phyloP scores from a whole-genome alignment of 2,113 vertebrate genomes.

The Oryzias javanicus region DNA sequence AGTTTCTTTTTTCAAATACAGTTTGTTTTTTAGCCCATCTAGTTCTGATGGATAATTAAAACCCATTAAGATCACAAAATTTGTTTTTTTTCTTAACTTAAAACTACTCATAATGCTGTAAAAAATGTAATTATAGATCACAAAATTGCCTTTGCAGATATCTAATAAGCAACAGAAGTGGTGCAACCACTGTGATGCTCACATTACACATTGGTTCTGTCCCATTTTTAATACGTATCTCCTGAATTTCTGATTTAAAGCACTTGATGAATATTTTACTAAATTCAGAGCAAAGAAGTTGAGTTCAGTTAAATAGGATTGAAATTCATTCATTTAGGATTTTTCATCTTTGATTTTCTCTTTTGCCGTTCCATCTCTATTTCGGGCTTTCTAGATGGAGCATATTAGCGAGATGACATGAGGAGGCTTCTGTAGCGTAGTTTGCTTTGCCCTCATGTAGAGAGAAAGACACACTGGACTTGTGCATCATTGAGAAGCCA shows the following conservation, averaged over 20 bases:
- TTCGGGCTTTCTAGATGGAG: constrained; percentile 23
- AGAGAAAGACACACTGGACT: constrained; percentile 58
- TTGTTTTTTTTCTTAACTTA: too few species aligned
- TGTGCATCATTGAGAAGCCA: constrained; percentile 69
- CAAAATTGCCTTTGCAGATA: constrained; percentile 24
- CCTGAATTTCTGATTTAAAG: constrained; percentile 22
- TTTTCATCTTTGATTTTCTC: constrained; percentile 24
- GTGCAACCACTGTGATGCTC: constrained; percentile 8
- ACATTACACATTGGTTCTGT: constrained; percentile 9
- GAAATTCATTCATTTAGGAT: constrained; percentile 20
- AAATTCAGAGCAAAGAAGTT: constrained; percentile 26
- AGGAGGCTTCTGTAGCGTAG: constrained; percentile 41
- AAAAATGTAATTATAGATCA: constrained; percentile 56
- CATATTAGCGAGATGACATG: constrained; percentile 38
- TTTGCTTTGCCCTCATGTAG: constrained; percentile 61
- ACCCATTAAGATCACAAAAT: constrained; percentile 64
- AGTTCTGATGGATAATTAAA: constrained; percentile 73
- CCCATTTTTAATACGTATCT: constrained; percentile 22
- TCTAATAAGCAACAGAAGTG: constrained; percentile 15
- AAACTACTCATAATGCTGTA: constrained; percentile 21
- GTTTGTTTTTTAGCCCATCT: constrained; percentile 68
- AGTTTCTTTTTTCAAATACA: constrained; percentile 23
- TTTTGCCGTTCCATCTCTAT: constrained; percentile 29
- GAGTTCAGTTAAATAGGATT: constrained; percentile 28
- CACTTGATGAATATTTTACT: constrained; percentile 35